Evolutionary conservation across 2,888 invertebrate species (phyloP).

Genomic region (Dioctria rufipes): DNA sequence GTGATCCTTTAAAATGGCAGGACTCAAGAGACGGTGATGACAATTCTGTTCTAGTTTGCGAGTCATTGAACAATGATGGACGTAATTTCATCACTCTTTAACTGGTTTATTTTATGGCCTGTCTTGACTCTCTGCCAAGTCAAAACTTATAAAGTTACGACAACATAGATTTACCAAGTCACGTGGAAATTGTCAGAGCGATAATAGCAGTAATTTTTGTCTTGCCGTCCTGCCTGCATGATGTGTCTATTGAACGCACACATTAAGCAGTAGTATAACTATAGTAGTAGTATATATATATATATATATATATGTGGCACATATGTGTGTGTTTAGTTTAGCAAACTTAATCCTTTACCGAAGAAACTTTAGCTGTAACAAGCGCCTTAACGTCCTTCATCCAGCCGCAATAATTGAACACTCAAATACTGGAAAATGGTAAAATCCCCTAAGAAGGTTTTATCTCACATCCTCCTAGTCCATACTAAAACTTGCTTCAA

Average conservation of each 20-base stretch:
- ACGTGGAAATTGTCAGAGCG: constrained; percentile 43
- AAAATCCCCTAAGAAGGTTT: background rate
- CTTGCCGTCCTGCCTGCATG: background rate
- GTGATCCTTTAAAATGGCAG: constrained; percentile 16
- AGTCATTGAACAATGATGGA: constrained; percentile 52
- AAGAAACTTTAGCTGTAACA: constrained; percentile 4
- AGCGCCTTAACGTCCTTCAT: background rate
- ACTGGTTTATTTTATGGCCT: constrained; percentile 46
- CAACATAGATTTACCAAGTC: constrained; percentile 40
- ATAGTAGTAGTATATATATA: too few relatives aligned
- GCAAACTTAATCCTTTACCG: constrained; percentile 36
- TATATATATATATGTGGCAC: too few relatives aligned
- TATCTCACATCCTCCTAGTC: background rate
- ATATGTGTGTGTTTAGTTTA: background rate
- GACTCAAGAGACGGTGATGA: background rate
- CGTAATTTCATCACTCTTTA: constrained; percentile 48
- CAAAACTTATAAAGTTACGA: constrained; percentile 40
- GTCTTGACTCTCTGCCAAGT: constrained; percentile 44
- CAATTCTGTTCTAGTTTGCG: constrained; percentile 28
- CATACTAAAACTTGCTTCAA: background rate
- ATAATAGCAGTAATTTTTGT: constrained; percentile 20
- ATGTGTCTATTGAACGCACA: background rate
- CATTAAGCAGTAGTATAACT: too few relatives aligned
- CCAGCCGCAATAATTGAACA: background rate
- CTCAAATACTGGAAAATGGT: background rate